Percentiles rank a stretch among this genome's conserved stretches.
Conservation (phyloP, 2,888 invertebrate genomes). For the Cephus rjabovi region DNA sequence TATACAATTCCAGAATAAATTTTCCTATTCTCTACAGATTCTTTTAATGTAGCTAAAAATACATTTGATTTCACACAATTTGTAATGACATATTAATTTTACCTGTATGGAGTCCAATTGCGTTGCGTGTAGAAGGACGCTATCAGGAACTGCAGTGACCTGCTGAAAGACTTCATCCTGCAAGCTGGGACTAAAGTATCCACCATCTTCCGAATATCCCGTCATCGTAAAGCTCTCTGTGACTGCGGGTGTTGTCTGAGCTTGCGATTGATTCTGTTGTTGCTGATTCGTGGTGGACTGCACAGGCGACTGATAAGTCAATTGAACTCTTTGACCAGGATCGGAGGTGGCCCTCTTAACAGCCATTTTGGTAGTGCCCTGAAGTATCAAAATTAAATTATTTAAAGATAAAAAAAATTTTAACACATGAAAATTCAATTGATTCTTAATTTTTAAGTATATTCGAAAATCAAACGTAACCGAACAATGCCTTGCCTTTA, state of each 20-base stretch:
- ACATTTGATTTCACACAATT: not conserved
- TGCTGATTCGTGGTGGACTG: conserved; percentile 35
- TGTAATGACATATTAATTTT: conserved; percentile 10
- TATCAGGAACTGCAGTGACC: conserved; percentile 73
- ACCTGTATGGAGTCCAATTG: conserved; percentile 70
- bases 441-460: not conserved
- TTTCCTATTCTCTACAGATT: not conserved
- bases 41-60: not conserved
- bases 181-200: conserved; percentile 65
- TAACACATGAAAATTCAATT: not conserved
- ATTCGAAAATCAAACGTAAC: not conserved
- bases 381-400: conserved; percentile 1
- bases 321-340: conserved; percentile 75
- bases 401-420: not conserved
- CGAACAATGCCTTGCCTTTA: conserved; percentile 68
- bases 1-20: no score
- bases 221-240: conserved; percentile 63
- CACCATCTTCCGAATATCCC: conserved; percentile 64
- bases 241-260: conserved; percentile 44
- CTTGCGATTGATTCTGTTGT: conserved; percentile 26
- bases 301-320: conserved; percentile 61
- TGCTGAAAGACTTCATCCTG: conserved; percentile 83
- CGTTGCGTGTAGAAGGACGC: conserved; percentile 77
- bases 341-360: conserved; percentile 82
- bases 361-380: conserved; percentile 68